Evolutionary conservation across 2,797 vertebrate species (phyloP).

Genomic region (Phalanger gymnotis): DNA sequence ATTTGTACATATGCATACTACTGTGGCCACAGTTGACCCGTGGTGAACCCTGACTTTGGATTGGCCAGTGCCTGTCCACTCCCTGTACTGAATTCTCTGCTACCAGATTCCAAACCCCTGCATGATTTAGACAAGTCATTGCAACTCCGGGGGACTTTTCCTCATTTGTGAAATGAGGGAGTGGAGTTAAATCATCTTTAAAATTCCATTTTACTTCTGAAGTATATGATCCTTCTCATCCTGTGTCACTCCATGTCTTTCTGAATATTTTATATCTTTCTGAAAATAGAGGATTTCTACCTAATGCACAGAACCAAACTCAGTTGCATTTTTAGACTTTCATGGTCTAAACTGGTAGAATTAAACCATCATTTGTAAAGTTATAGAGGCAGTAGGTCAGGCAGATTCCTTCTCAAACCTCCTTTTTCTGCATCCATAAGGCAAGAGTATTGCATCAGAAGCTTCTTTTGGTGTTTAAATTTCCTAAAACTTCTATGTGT

Average conservation of each 20-base stretch:
- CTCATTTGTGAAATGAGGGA: background rate
- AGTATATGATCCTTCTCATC: background rate
- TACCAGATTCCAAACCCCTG: background rate
- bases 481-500: background rate
- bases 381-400: background rate
- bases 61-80: background rate
- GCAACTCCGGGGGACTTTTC: background rate
- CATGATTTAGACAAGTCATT: background rate
- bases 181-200: background rate
- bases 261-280: background rate
- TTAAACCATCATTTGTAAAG: background rate
- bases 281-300: background rate
- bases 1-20: background rate
- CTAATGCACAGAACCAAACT: background rate
- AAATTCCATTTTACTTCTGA: background rate
- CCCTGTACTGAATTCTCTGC: background rate
- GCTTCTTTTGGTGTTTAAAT: background rate
- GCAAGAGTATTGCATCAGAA: background rate
- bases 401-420: background rate
- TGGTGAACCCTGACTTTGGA: background rate
- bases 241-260: background rate
- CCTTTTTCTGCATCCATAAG: background rate
- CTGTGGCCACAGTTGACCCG: background rate
- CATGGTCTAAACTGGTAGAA: background rate
- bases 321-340: background rate